Conservation (phyloP, 2,888 invertebrate genomes). For the Molanna angustata region DNA sequence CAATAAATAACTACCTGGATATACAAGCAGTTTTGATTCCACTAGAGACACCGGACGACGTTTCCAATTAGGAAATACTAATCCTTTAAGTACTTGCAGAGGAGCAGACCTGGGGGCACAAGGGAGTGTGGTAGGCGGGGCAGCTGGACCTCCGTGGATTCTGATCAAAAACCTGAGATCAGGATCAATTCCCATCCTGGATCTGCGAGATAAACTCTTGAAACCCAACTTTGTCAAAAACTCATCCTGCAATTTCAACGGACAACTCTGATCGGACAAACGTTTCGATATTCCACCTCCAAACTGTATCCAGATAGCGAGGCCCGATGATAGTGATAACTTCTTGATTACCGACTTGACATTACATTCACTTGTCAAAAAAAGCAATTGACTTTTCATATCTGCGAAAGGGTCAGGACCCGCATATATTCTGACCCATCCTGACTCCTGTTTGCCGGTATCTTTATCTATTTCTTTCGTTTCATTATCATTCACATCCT, state of each 20-base stretch:
- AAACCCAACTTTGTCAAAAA: slow-evolving; percentile 59
- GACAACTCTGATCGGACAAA: slow-evolving; percentile 54
- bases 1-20: slow-evolving; percentile 55
- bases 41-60: slow-evolving; percentile 58
- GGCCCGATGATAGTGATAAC: slow-evolving; percentile 51
- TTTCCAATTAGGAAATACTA: slow-evolving; percentile 69
- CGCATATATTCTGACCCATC: slow-evolving; percentile 63
- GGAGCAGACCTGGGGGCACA: slow-evolving; percentile 48
- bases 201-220: slow-evolving; percentile 56
- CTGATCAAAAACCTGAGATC: slow-evolving; percentile 60
- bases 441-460: slow-evolving; percentile 35
- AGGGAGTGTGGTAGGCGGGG: slow-evolving; percentile 43
- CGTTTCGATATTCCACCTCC: slow-evolving; percentile 58
- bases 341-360: slow-evolving; percentile 54
- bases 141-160: slow-evolving; percentile 61
- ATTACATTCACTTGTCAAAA: slow-evolving; percentile 56
- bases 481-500: slow-evolving; percentile 25
- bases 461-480: slow-evolving; percentile 28
- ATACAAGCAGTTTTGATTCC: slow-evolving; percentile 59
- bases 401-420: slow-evolving; percentile 54
- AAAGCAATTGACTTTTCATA: slow-evolving; percentile 55
- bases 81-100: slow-evolving; percentile 61
- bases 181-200: slow-evolving; percentile 63
- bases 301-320: slow-evolving; percentile 55
- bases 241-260: slow-evolving; percentile 61